Percentiles rank a stretch among this genome's conserved stretches.
Conservation (phyloP, 2,888 invertebrate species). For the Anthophora plumipes region DNA sequence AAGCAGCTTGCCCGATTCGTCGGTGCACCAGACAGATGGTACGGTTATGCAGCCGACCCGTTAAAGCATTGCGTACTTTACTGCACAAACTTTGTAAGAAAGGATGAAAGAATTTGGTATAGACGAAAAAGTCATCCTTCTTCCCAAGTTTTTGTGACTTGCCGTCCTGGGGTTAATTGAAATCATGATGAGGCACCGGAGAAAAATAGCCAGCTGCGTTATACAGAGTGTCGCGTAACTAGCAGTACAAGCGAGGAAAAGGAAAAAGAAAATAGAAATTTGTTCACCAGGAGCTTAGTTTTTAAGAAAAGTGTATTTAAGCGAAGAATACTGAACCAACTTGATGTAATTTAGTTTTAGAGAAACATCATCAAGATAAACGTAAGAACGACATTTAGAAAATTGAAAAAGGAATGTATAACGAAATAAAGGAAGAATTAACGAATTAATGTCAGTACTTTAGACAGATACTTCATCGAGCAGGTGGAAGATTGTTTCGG, state of each 20-base stretch:
- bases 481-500: slow-evolving; percentile 67
- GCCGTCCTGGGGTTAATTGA: slow-evolving; percentile 7
- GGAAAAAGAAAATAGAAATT: too few relatives aligned
- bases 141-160: slow-evolving; percentile 4
- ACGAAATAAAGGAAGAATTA: too few relatives aligned
- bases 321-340: too few relatives aligned
- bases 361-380: too few relatives aligned
- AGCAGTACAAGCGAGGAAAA: too few relatives aligned
- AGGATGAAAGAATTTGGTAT: slow-evolving; percentile 21
- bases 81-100: slow-evolving; percentile 22
- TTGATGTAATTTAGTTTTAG: too few relatives aligned
- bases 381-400: too few relatives aligned
- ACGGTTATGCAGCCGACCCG: slow-evolving; percentile 68
- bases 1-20: slow-evolving; percentile 66
- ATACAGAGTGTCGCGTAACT: too few relatives aligned
- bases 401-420: too few relatives aligned
- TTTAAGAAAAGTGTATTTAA: too few relatives aligned
- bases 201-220: slow-evolving; percentile 8
- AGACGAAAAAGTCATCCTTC: slow-evolving; percentile 6
- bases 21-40: slow-evolving; percentile 68
- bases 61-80: slow-evolving; percentile 60
- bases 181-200: slow-evolving; percentile 14
- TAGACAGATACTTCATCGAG: slow-evolving; percentile 47
- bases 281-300: too few relatives aligned
- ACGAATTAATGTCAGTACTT: too few relatives aligned